Conservation (phyloP, 1,140 invertebrate genomes). For the Drosophila bipectinata region DNA sequence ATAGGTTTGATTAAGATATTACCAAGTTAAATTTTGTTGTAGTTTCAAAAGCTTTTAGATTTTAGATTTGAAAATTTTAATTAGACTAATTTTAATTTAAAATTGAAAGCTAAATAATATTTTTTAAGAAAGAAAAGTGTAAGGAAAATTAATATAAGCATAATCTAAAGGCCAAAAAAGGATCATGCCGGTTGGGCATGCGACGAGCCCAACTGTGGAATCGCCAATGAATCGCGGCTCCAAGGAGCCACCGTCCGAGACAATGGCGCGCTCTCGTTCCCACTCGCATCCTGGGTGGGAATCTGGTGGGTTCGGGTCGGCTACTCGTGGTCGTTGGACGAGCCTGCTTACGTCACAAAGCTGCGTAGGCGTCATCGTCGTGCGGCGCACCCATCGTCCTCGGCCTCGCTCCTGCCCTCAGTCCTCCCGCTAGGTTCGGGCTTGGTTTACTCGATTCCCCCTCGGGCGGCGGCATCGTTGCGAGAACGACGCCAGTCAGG, state of each 20-base stretch:
- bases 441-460: constrained; percentile 19
- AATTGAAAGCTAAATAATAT: neutral
- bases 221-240: constrained; percentile 61
- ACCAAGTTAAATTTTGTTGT: no score
- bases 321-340: constrained; percentile 23
- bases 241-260: constrained; percentile 62
- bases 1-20: neutral
- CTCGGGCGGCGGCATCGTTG: constrained; percentile 18
- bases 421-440: neutral
- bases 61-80: no score
- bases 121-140: neutral
- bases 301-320: constrained; percentile 26
- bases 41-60: no score
- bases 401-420: constrained; percentile 15
- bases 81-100: no score
- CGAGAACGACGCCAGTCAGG: constrained; percentile 57
- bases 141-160: neutral
- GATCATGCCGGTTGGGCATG: constrained; percentile 28
- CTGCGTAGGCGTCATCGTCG: constrained; percentile 83
- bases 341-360: constrained; percentile 80
- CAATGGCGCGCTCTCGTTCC: constrained; percentile 44
- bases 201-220: constrained; percentile 64
- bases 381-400: constrained; percentile 77
- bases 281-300: constrained; percentile 1
- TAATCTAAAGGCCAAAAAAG: constrained; percentile 7